Percentiles rank a stretch among this genome's conserved stretches.
Conservation (phyloP, 2,888 invertebrate species). For the Drymonia ruficornis region DNA sequence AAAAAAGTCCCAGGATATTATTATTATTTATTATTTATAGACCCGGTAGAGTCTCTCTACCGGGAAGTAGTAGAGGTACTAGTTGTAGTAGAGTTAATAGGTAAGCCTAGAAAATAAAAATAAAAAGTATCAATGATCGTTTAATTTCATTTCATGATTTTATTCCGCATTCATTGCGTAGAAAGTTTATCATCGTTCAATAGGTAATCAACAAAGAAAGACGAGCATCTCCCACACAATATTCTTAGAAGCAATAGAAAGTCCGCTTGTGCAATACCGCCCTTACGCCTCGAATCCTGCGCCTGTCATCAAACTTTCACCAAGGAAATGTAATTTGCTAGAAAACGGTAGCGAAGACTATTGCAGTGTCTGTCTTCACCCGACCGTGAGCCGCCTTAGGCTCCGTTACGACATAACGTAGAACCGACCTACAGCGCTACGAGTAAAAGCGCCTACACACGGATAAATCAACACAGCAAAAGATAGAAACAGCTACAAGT, state of each 20-base stretch:
- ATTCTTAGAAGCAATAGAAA: slow-evolving; percentile 60
- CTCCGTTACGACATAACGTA: slow-evolving; percentile 71
- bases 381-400: slow-evolving; percentile 67
- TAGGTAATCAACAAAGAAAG: slow-evolving; percentile 51
- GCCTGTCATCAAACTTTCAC: slow-evolving; percentile 79
- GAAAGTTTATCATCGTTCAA: slow-evolving; percentile 39
- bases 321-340: slow-evolving; percentile 82
- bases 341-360: slow-evolving; percentile 80
- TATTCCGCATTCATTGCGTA: slow-evolving; percentile 25
- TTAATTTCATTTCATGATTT: slow-evolving; percentile 14
- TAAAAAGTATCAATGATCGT: too few relatives aligned
- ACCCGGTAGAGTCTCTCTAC: too few relatives aligned
- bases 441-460: slow-evolving; percentile 40
- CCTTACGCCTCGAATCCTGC: slow-evolving; percentile 69
- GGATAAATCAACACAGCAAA: too few relatives aligned
- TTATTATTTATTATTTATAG: too few relatives aligned
- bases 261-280: slow-evolving; percentile 66
- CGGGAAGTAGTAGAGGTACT: too few relatives aligned
- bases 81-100: too few relatives aligned
- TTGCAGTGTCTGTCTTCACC: slow-evolving; percentile 76
- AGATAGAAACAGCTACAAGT: too few relatives aligned
- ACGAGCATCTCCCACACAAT: slow-evolving; percentile 39
- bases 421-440: slow-evolving; percentile 62
- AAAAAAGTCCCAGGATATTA: too few relatives aligned
- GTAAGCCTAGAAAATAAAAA: too few relatives aligned